Base-by-base conservation (phyloP, 2,888 invertebrate genomes). In the Harmothoe impar region DNA sequence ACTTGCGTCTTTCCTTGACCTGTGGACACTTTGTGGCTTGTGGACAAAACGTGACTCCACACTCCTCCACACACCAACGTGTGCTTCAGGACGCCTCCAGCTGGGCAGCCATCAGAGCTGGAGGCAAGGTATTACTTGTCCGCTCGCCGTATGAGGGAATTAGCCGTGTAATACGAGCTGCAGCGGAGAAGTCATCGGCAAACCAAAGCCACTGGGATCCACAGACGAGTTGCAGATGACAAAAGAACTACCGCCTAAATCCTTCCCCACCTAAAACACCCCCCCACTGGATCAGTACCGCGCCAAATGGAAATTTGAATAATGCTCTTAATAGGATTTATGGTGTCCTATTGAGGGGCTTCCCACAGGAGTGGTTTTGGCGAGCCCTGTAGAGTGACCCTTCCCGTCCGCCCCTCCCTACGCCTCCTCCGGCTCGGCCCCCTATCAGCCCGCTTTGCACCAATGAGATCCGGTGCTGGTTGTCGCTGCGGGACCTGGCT, bases 311-410 rank as follows among this genome's bases (percentile, higher is more conserved):
- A 86, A 56, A 86, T 86, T 86, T 56, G 56, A 86, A 86, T 86
- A 86, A 86, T 86, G 86, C 86, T 52, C 56, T 56, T 56, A 86
- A 86, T 86, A 86, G 86, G 86, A 86, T 86, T 86, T 86, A 86
- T 52, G 86, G 29, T 86, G 54, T 56, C 54, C 86, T 52, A 54
- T 86, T 86, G 54, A 54, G 54, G 77, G 77, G 77, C 29, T 20
- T 62, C 77, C 77, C 29, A 29, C n/a, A 7, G n/a, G 15, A 77
- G n/a, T 29, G 29, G 77, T 77, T 77, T 31, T 3, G 77, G 77
- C 77, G 31, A 25, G 29, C 77, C 77, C 77, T 31, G 29, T 5
- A 77, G 77, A 77, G 5, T 31, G 77, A 77, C 35, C 81, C 81
- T 0, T n/a, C 43, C 81, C 81, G 72, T 17, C 5, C 29, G 25